These are phyloP conservation scores for Neopipo cinnamomea DNA, from an alignment of 2,113 vertebrate genomes.

Conservation along the genomic window DNA sequence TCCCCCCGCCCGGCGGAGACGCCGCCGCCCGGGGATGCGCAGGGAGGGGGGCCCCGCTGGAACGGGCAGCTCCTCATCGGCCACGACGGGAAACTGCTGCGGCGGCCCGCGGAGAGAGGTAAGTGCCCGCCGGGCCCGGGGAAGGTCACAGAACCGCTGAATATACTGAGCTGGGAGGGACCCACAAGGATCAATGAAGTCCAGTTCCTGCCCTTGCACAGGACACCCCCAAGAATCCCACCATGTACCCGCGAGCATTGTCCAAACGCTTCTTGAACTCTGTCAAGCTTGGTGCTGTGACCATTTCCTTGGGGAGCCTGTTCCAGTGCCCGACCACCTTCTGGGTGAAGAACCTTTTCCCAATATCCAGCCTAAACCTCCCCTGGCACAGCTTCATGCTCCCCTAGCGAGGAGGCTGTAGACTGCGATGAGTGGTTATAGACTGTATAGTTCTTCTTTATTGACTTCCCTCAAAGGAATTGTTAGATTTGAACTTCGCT, in stretches of 20 bases:
- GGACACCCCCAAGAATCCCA: background rate
- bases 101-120: slow-evolving; percentile 26
- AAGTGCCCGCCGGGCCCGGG: background rate
- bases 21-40: background rate
- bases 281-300: background rate
- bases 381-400: background rate
- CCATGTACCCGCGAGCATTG: background rate
- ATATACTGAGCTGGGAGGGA: background rate
- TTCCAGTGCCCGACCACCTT: background rate
- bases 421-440: background rate
- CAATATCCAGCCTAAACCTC: background rate
- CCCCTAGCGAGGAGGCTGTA: background rate
- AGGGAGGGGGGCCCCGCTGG: background rate
- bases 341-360: background rate
- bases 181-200: no score
- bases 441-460: background rate
- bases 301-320: background rate
- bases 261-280: background rate
- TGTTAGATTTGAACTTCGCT: background rate
- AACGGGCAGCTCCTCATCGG: slow-evolving; percentile 76
- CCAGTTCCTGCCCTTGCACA: no score
- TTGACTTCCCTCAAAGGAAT: background rate
- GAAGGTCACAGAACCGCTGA: background rate
- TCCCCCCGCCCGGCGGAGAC: background rate
- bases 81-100: slow-evolving; percentile 69